phyloP scores from a whole-genome alignment of 2,888 invertebrate species.

The Apamea crenata region DNA sequence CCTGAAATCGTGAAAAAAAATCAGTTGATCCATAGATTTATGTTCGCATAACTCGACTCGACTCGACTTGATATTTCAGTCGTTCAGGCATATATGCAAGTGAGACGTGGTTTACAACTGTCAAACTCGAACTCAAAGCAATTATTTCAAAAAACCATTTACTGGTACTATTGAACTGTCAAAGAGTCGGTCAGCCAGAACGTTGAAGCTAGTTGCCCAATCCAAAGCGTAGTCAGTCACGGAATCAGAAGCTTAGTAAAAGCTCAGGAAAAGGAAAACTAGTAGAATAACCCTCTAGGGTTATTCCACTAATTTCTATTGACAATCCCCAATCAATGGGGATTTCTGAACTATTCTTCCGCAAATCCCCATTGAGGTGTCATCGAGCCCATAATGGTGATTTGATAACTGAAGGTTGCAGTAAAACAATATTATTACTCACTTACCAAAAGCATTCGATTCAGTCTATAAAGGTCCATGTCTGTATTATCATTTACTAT shows the following conservation, averaged over 20 bases:
- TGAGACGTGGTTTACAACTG: background rate
- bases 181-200: background rate
- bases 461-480: constrained; percentile 82
- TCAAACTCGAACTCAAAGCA: background rate
- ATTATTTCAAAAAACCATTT: background rate
- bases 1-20: too few species aligned
- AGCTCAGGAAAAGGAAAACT: background rate
- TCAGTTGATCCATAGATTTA: too few species aligned
- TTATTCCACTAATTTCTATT: background rate
- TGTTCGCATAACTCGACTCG: too few species aligned
- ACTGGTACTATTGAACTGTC: background rate
- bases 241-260: background rate
- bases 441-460: constrained; percentile 84
- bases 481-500: constrained; percentile 81
- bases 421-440: background rate
- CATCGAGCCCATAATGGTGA: background rate
- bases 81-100: too few species aligned
- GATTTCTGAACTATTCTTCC: background rate
- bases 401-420: background rate
- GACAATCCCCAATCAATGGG: background rate
- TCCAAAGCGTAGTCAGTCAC: background rate
- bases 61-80: too few species aligned
- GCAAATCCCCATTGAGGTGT: background rate
- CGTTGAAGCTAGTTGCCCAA: too few species aligned
- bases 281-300: background rate